A percentile compares a stretch with the other conserved stretches of the same genome.
Conservation (phyloP, 2,888 invertebrate genomes). For the Lasioglossum marginatum region DNA sequence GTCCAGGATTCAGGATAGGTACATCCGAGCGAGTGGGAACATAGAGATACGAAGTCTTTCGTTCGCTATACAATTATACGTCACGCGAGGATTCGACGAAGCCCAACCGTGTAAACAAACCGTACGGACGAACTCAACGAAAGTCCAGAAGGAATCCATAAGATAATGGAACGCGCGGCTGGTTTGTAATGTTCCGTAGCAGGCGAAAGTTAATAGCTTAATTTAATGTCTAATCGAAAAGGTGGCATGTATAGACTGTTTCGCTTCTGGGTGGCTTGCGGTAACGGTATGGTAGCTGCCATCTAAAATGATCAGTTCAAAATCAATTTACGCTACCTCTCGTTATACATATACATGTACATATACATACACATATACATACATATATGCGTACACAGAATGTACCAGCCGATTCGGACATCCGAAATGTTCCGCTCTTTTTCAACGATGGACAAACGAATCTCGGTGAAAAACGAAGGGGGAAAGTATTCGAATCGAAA, state of each 20-base stretch:
- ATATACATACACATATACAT: neutral
- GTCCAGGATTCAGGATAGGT: conserved; percentile 26
- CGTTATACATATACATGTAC: conserved; percentile 44
- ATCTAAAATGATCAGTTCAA: conserved; percentile 69
- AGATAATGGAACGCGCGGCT: conserved; percentile 6
- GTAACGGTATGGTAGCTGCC: conserved; percentile 69
- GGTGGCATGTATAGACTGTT: conserved; percentile 50
- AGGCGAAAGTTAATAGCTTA: conserved; percentile 52
- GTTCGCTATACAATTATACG: conserved; percentile 34
- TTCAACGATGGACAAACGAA: neutral
- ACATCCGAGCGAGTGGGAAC: conserved; percentile 47
- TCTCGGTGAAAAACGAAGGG: neutral
- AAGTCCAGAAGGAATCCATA: conserved; percentile 14
- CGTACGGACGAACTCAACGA: conserved; percentile 6
- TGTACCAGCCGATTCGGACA: neutral
- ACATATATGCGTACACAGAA: neutral
- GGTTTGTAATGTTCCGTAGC: conserved; percentile 12
- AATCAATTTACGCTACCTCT: conserved; percentile 65
- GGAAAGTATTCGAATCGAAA: neutral
- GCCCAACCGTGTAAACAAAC: conserved; percentile 15
- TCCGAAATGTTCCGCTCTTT: neutral
- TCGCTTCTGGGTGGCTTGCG: conserved; percentile 69
- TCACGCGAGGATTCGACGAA: conserved; percentile 29
- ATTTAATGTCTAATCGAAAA: conserved; percentile 54
- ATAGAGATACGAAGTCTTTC: conserved; percentile 44